phyloP scores from a whole-genome alignment of 2,888 invertebrate species.

The Tipula helvola region DNA sequence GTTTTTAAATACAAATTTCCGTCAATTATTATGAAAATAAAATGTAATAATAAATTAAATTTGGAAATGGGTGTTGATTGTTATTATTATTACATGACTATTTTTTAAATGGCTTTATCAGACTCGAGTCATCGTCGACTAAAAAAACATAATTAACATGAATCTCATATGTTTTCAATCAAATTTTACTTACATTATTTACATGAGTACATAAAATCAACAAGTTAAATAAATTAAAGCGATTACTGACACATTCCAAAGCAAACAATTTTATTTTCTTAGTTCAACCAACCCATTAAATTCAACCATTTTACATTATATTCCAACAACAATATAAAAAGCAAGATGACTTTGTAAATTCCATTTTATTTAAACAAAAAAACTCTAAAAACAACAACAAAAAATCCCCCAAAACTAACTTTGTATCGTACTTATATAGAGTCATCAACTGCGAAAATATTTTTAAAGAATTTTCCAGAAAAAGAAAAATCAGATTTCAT shows the following conservation, averaged over 20 bases:
- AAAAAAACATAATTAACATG: background rate
- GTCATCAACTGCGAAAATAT: background rate
- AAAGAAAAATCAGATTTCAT: background rate
- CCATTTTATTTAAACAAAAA: background rate
- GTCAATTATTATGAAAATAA: too few species aligned
- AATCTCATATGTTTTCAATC: background rate
- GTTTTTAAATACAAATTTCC: background rate
- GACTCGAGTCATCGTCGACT: background rate
- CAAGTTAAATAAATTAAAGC: background rate
- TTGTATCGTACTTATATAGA: background rate
- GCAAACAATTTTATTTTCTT: background rate
- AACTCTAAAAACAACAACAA: background rate
- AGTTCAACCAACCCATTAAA: background rate
- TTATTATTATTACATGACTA: background rate
- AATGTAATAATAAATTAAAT: too few species aligned
- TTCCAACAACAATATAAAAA: background rate
- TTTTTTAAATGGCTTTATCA: too few species aligned
- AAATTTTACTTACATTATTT: background rate
- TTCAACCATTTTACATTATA: background rate
- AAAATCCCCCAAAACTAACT: background rate
- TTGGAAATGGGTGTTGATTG: background rate
- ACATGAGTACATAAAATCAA: background rate
- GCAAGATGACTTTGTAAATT: background rate
- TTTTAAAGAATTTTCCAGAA: background rate
- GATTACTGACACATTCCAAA: background rate